Evolutionary conservation across 1,140 invertebrate species (phyloP), one percentile per base, ranked within the genome.

Genomic region (Prorops nasuta): DNA sequence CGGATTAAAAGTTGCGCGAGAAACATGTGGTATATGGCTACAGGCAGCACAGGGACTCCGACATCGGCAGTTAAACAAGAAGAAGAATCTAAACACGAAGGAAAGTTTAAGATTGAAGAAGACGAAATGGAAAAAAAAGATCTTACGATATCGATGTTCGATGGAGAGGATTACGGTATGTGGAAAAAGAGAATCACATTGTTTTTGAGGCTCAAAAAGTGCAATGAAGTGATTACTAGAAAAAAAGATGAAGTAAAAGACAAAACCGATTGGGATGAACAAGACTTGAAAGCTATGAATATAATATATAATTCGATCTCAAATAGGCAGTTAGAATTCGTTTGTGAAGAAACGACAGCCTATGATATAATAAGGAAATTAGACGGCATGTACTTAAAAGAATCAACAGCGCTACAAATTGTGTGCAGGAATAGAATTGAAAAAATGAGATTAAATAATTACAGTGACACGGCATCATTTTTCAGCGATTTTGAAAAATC

Each of bases 321-420:
- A 28, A 58, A 64, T 42, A 56, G 49, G 35, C 56, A 66, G 31
- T 20, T 65, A 21, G 55, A 63, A 46, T 58, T 42, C 18, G 44
- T 65, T 9, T 44, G 41, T 8, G 48, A 59, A n/a, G 16, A 36
- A 7, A 37, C 46, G 22, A 48, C 58, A 15, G 51, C 58, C 15
- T 58, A 42, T 36, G 51, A 53, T 12, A 63, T 64, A 22, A 58
- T 60, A 6, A 56, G 54, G 21, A 65, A 58, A 45, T 56, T 65
- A 37, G 54, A 58, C 40, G 18, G 49, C 12, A 38, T 63, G 36
- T 63, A 61, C 43, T 24, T 54, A 21, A 63, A 51, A 46, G 19
- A 65, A 44, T 65, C 63, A 37, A 60, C 60, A 46, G 57, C 51
- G 6, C 39, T 64, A 20, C 62, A 62, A 46, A 62, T 63, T 34